Conservation (phyloP, 2,888 invertebrate species). For the Clepsis dumicolana region DNA sequence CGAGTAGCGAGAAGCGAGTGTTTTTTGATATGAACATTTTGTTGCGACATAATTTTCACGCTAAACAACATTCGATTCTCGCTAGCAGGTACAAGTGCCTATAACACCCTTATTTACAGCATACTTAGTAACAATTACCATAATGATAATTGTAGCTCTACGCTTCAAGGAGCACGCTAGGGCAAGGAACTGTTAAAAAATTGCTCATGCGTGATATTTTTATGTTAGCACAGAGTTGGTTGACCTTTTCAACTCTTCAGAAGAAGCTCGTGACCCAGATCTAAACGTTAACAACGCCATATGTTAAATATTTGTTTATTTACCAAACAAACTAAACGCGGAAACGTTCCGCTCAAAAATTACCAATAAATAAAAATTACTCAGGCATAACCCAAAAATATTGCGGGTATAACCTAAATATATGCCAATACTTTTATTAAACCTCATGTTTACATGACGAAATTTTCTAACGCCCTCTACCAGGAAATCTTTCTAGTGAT, state of each 20-base stretch:
- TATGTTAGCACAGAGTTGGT: conserved; percentile 29
- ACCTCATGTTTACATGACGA: conserved; percentile 54
- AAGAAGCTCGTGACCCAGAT: conserved; percentile 24
- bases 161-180: conserved; percentile 18
- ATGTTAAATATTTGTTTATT: conserved; percentile 32
- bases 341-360: conserved; percentile 36
- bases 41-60: too few species aligned
- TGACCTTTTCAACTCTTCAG: conserved; percentile 37
- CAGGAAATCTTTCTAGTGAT: conserved; percentile 58
- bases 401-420: conserved; percentile 37
- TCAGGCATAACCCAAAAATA: conserved; percentile 56
- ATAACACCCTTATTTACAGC: too few species aligned
- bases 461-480: conserved; percentile 49
- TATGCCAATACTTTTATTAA: conserved; percentile 50
- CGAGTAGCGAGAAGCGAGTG: too few species aligned
- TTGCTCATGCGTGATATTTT: conserved; percentile 15
- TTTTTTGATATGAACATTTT: too few species aligned
- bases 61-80: too few species aligned
- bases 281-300: conserved; percentile 21
- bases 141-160: conserved; percentile 26
- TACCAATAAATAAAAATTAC: conserved; percentile 30
- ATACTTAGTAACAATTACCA: neutral
- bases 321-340: conserved; percentile 36
- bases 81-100: too few species aligned
- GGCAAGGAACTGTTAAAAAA: conserved; percentile 24